These are phyloP conservation scores for Parazoanthus darwini DNA, from an alignment of 92 coral and sea anemone species.

Conservation along the genomic window DNA sequence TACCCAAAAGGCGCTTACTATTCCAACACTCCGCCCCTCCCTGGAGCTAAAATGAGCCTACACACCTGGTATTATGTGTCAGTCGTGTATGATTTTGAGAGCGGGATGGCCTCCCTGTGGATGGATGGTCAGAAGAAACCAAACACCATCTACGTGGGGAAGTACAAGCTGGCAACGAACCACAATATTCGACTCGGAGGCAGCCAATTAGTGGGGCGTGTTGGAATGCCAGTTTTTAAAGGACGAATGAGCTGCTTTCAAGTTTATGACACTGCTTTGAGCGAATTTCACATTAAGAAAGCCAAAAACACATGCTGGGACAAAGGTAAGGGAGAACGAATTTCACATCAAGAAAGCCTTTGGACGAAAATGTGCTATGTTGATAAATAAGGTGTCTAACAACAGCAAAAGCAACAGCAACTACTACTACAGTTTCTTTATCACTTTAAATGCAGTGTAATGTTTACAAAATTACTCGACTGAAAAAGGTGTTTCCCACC, in stretches of 20 bases:
- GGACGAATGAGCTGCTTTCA: slow-evolving; percentile 39
- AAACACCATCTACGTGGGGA: not conserved
- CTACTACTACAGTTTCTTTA: too few relatives aligned
- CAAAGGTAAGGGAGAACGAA: slow-evolving; percentile 5
- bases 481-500: too few relatives aligned
- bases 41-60: not conserved
- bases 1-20: not conserved
- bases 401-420: too few relatives aligned
- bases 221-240: not conserved
- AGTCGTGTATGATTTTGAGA: not conserved
- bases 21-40: not conserved
- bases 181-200: slow-evolving; percentile 30
- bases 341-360: too few relatives aligned
- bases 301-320: slow-evolving; percentile 26
- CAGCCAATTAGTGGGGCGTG: not conserved
- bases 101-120: not conserved
- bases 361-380: too few relatives aligned
- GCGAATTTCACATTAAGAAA: not conserved
- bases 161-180: not conserved
- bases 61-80: slow-evolving; percentile 9
- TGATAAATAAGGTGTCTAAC: too few relatives aligned
- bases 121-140: not conserved
- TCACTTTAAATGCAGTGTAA: too few relatives aligned
- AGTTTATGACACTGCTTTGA: slow-evolving; percentile 23
- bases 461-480: too few relatives aligned